Base-by-base conservation (phyloP, 2,113 vertebrate genomes). In the Hymenochirus boettgeri region DNA sequence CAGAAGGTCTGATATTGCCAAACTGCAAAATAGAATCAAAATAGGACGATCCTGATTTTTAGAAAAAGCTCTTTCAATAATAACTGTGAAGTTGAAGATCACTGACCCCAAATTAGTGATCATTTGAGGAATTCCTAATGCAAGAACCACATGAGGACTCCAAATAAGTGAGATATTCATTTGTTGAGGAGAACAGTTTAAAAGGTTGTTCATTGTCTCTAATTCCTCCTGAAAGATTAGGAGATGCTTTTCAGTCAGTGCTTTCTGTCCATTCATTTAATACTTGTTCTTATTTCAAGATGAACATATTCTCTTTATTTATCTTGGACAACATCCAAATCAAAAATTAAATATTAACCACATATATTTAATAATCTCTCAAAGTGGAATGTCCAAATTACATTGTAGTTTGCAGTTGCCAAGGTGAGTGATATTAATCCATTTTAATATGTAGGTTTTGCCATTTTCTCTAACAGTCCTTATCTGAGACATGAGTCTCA, bases 31-130 rank as follows among this genome's bases (percentile, higher is more conserved):
- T 12, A 81, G 79, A 0, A 85, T 42, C 8, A 79, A 82, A 71
- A 83, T 82, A n/a, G 76, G 79, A 27, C 82, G 81, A 58, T 73
- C 77, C 57, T 76, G 72, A 0, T 81, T 80, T 61, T 73, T 70
- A 1, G 73, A 71, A 1, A 24, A 72, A 63, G 74, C 25, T 19
- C 80, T 70, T 35, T 57, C 71, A 35, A 83, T 7, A 62, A 83
- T 78, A 61, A 76, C 82, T 0, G 31, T 59, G 26, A 70, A 78
- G 71, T 82, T 86, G 75, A 81, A 83, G 69, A 76, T 17, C 11
- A 80, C 15, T 1, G 83, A 82, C 2, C 76, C 18, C 0, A 73
- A 1, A 58, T 75, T 74, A 17, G 78, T 73, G 15, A 25, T 74
- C 72, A 82, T 60, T 10, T 78, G 72, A 2, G 69, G 78, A 54